A percentile compares a stretch with the other conserved stretches of the same genome.
Conservation (phyloP, 2,797 vertebrate species). For the Acrossocheilus fasciatus region DNA sequence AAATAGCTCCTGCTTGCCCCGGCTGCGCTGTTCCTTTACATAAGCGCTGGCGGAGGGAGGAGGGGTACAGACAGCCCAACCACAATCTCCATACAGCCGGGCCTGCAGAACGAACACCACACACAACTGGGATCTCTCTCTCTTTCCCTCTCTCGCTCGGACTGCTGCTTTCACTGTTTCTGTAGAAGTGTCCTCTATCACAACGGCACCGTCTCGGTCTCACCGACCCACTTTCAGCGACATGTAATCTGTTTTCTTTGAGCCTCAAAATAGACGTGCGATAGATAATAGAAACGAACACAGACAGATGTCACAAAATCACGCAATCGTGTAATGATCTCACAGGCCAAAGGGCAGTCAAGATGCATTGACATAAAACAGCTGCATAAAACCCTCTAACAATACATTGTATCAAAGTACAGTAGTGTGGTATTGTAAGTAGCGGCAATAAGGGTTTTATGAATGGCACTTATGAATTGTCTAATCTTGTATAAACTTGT, state of each 20-base stretch:
- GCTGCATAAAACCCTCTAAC: not conserved
- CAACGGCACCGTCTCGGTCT: not conserved
- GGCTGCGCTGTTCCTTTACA: conserved; percentile 92
- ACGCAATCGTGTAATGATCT: conserved; percentile 19
- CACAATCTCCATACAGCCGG: conserved; percentile 71
- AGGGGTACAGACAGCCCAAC: conserved; percentile 73
- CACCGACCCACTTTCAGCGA: not conserved
- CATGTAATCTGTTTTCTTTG: conserved; percentile 8
- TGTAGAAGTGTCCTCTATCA: conserved; percentile 5
- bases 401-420: not conserved
- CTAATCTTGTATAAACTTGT: no score
- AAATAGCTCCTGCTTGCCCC: conserved; percentile 91
- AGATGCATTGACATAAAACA: not conserved
- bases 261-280: conserved; percentile 20
- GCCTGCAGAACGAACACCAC: conserved; percentile 40
- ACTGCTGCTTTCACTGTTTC: not conserved
- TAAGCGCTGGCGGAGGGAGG: conserved; percentile 78
- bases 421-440: not conserved
- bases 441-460: not conserved
- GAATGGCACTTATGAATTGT: not conserved
- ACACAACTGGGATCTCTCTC: conserved; percentile 22
- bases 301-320: conserved; percentile 23
- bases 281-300: conserved; percentile 20
- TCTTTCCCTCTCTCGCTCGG: not conserved
- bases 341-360: conserved; percentile 6